Percentiles rank a stretch among this genome's conserved stretches.
These are phyloP conservation scores for Smithornis capensis DNA, from an alignment of 2,113 vertebrate species.

Conservation along the genomic window DNA sequence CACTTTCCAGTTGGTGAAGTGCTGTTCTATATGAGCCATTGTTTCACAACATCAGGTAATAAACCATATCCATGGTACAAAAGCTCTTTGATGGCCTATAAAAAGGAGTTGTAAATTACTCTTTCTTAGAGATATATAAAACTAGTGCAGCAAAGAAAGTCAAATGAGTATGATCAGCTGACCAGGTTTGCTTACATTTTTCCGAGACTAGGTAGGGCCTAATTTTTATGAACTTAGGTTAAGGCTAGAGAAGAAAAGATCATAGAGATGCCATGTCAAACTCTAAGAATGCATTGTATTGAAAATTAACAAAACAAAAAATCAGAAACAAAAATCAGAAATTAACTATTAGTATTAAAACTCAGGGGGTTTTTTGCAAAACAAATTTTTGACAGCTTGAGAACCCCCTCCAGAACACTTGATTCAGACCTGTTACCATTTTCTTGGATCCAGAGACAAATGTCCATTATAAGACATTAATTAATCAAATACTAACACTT, in stretches of 20 bases:
- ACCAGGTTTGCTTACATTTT: neutral
- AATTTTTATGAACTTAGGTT: neutral
- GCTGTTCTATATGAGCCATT: neutral
- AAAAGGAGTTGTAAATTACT: neutral
- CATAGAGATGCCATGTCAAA: neutral
- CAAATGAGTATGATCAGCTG: neutral
- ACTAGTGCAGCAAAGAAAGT: neutral
- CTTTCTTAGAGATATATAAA: neutral
- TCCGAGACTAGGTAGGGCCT: neutral
- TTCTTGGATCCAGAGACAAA: neutral
- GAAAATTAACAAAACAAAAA: neutral
- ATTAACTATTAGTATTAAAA: neutral
- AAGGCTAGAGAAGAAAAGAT: neutral
- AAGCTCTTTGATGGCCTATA: neutral
- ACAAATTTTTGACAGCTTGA: neutral
- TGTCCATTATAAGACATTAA: neutral
- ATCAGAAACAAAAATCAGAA: too few relatives aligned
- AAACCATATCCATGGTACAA: slow-evolving; percentile 2
- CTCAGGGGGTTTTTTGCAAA: neutral
- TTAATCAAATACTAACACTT: neutral
- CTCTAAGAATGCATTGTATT: neutral
- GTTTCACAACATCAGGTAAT: slow-evolving; percentile 5
- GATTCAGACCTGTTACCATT: neutral
- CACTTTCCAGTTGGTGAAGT: neutral
- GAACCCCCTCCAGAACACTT: neutral